phyloP scores from a whole-genome alignment of 2,888 invertebrate genomes.

The Phalangium opilio region DNA sequence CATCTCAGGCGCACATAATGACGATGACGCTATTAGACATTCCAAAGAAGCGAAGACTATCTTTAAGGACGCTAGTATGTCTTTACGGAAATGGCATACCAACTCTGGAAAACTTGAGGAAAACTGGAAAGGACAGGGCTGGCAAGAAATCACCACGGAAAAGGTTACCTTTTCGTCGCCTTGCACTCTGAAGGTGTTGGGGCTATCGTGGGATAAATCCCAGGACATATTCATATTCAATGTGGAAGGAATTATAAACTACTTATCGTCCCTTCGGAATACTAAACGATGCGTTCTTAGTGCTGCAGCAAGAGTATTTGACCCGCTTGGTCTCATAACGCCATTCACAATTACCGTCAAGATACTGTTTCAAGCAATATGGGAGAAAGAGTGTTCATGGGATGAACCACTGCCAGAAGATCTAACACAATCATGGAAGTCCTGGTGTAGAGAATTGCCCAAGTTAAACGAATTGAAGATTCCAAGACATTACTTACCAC shows the following conservation, averaged over 20 bases:
- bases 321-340: too few relatives aligned
- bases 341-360: too few relatives aligned
- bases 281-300: too few relatives aligned
- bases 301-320: too few relatives aligned
- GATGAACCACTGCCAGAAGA: too few relatives aligned
- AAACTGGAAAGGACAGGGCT: background rate
- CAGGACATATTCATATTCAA: background rate
- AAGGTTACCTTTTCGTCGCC: background rate
- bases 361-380: too few relatives aligned
- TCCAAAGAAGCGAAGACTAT: background rate
- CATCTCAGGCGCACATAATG: background rate
- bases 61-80: background rate
- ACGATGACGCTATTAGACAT: background rate
- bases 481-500: too few relatives aligned
- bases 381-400: too few relatives aligned
- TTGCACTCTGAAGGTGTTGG: slow-evolving; percentile 1
- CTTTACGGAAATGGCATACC: slow-evolving; percentile 1
- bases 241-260: background rate
- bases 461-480: too few relatives aligned
- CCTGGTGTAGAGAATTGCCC: too few relatives aligned
- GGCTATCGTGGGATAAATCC: slow-evolving; percentile 2
- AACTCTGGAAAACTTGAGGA: background rate
- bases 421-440: too few relatives aligned
- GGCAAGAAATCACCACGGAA: background rate
- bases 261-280: too few relatives aligned